A percentile compares a stretch with the other conserved stretches of the same genome.
Conservation (phyloP, 1,140 invertebrate species). For the Diorhabda sublineata region DNA sequence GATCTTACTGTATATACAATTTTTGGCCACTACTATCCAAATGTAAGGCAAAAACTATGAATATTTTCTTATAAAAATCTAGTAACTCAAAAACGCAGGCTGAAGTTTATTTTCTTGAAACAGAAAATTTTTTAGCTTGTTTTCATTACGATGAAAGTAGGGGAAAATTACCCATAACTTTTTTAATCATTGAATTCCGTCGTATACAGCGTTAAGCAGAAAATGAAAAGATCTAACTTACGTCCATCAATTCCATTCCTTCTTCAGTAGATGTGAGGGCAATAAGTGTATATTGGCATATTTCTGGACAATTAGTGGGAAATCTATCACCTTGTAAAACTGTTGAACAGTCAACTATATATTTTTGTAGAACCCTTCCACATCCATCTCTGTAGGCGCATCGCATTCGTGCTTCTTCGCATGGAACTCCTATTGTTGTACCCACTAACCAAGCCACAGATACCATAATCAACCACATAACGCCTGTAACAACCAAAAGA, state of each 20-base stretch:
- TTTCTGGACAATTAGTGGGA: slow-evolving; percentile 57
- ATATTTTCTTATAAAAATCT: too few relatives aligned
- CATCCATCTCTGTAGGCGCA: slow-evolving; percentile 72
- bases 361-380: slow-evolving; percentile 67
- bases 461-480: slow-evolving; percentile 44
- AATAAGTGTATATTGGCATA: slow-evolving; percentile 70
- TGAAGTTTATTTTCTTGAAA: too few relatives aligned
- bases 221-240: slow-evolving; percentile 45
- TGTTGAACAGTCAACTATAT: slow-evolving; percentile 65
- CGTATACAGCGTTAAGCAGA: too few relatives aligned
- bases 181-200: too few relatives aligned
- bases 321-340: slow-evolving; percentile 55
- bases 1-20: too few relatives aligned
- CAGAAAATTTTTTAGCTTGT: too few relatives aligned
- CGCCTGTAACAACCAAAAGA: slow-evolving; percentile 35
- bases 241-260: slow-evolving; percentile 68
- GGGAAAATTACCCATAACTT: too few relatives aligned
- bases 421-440: slow-evolving; percentile 48
- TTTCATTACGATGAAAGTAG: too few relatives aligned
- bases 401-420: slow-evolving; percentile 63
- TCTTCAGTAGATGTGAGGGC: slow-evolving; percentile 73
- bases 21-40: too few relatives aligned
- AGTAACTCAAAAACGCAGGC: too few relatives aligned
- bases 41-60: too few relatives aligned
- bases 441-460: slow-evolving; percentile 45